Evolutionary conservation across 2,888 invertebrate genomes (phyloP), one percentile per base, ranked within the genome.

Genomic region (Rhimphoctona megacephalus): DNA sequence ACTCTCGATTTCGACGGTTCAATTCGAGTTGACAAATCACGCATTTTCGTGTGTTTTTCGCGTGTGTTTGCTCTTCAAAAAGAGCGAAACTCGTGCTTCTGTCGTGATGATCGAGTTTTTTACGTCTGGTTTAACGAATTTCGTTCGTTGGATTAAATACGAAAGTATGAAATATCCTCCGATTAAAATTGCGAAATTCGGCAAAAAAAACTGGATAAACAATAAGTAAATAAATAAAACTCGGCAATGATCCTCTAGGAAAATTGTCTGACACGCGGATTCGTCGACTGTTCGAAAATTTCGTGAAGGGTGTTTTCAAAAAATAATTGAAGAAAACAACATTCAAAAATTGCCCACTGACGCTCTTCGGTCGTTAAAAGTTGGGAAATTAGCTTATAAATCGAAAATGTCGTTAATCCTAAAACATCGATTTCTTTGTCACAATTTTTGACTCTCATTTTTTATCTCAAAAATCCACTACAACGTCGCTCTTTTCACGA

Each of bases 1-100:
- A 77, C 78, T 81, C 84, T 78, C 81, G 67, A 77, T 22, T 52
- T 69, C 69, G 57, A 79, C n/a, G 17, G 43, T 57, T 57, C 30
- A 8, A 67, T 43, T 79, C 69, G 43, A 57, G 61, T n/a, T 39
- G 43, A n/a, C 57, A 39, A 76, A 73, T 67, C 54, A 69, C 72
- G 25, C 39, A 46, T 33, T 84, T 86, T 52, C 14, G 69, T 43
- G 64, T 49, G 72, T 70, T 46, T 52, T n/a, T 39, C 14, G 30
- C 11, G 57, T 43, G 72, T n/a, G 54, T 57, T 52, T 69, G 69
- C 70, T 43, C 57, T 52, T n/a, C 7, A 22, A 72, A 61, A 22
- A 73, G 49, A 46, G 64, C 46, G 72, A 64, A 67, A 69, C 36
- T 77, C 77, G 49, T 52, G 77, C 22, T 39, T 22, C 46, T 52